Evolutionary conservation across 2,113 vertebrate genomes (phyloP).

Genomic region (Acrocephalus arundinaceus): DNA sequence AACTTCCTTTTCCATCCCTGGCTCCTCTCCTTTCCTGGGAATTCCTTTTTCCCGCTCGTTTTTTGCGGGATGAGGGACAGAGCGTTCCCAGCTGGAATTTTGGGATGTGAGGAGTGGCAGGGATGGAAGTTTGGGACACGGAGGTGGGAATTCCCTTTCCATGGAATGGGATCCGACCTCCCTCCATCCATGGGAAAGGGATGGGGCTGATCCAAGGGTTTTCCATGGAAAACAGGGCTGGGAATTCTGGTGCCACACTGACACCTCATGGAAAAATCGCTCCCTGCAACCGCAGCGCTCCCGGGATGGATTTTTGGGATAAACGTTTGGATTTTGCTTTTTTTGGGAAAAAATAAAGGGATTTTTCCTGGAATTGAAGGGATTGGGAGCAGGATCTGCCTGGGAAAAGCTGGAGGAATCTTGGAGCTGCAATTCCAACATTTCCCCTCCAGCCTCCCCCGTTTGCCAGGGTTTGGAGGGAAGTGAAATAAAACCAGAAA

Average conservation of each 20-base stretch:
- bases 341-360: too few species aligned
- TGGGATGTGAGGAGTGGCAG: background rate
- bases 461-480: background rate
- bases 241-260: conserved; percentile 55
- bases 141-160: background rate
- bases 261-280: conserved; percentile 63
- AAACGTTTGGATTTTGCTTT: rapidly evolving
- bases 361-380: background rate
- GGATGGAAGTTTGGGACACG: rapidly evolving
- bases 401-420: background rate
- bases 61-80: rapidly evolving
- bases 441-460: background rate
- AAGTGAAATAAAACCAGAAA: background rate
- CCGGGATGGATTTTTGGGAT: background rate
- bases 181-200: rapidly evolving
- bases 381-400: rapidly evolving
- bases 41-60: rapidly evolving
- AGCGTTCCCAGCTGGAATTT: background rate
- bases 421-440: background rate
- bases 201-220: background rate
- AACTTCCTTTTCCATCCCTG: background rate
- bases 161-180: background rate
- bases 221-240: conserved; percentile 31
- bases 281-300: background rate
- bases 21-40: background rate